A percentile compares a stretch with the other conserved stretches of the same genome.
Evolutionary conservation across 1,140 invertebrate genomes (phyloP).

Genomic region (Drosophila jambulina): DNA sequence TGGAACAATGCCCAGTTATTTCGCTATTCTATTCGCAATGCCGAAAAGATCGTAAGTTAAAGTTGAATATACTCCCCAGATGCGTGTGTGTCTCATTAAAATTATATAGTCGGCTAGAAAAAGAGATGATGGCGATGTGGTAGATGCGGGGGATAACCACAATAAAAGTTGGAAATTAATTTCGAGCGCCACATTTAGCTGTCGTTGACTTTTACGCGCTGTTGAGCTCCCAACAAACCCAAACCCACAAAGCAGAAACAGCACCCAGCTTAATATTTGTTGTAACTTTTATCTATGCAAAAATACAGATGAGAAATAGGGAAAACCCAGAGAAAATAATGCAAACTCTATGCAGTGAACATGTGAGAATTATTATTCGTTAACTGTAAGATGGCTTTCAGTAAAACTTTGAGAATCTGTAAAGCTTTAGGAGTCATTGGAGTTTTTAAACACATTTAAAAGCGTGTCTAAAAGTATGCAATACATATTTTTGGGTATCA

Average conservation of each 20-base stretch:
- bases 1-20: constrained; percentile 46
- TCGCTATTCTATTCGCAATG: constrained; percentile 19
- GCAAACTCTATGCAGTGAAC: constrained; percentile 1
- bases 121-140: constrained; percentile 1
- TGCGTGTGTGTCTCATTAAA: constrained; percentile 70
- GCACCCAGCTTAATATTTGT: constrained; percentile 26
- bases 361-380: background rate
- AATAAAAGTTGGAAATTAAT: constrained; percentile 76
- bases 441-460: background rate
- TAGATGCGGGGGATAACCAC: constrained; percentile 55
- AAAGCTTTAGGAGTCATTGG: background rate
- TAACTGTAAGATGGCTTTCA: background rate
- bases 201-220: constrained; percentile 82
- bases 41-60: constrained; percentile 66
- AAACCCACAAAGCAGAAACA: constrained; percentile 36
- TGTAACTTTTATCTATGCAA: constrained; percentile 74
- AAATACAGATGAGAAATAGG: constrained; percentile 35
- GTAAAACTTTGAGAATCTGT: no score
- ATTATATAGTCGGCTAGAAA: constrained; percentile 48
- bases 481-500: no score
- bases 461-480: background rate
- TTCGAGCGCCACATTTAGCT: constrained; percentile 75
- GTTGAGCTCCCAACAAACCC: constrained; percentile 57
- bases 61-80: constrained; percentile 51
- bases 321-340: constrained; percentile 30